These are phyloP conservation scores for Pachyramphus minor DNA, from an alignment of 2,113 vertebrate species.

Conservation along the genomic window DNA sequence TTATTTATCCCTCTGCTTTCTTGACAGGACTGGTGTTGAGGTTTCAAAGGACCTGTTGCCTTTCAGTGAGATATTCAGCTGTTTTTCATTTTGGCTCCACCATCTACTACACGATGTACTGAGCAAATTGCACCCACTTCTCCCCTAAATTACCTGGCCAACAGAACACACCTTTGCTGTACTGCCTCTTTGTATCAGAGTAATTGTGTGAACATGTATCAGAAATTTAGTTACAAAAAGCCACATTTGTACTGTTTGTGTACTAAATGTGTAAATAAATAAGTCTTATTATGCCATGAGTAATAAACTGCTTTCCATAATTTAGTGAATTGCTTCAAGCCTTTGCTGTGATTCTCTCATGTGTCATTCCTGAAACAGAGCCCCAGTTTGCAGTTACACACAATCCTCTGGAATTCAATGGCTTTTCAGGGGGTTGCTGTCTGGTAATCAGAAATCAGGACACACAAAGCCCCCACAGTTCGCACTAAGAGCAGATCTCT, in stretches of 20 bases:
- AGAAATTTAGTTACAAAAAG: neutral
- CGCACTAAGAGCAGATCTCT: neutral
- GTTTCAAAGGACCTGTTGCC: neutral
- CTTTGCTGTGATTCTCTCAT: neutral
- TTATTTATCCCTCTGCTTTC: neutral
- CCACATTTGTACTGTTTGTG: neutral
- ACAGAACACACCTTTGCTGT: neutral
- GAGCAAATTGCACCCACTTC: neutral
- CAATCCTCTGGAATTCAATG: neutral
- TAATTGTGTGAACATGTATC: neutral
- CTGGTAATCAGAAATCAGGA: neutral
- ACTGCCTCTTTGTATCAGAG: neutral
- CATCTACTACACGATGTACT: neutral
- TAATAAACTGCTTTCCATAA: neutral
- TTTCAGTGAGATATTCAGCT: neutral
- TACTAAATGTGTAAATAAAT: neutral
- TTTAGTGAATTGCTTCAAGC: neutral
- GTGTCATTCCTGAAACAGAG: neutral
- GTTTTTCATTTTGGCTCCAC: neutral
- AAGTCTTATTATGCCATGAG: neutral
- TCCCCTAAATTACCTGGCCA: neutral
- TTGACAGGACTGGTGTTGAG: neutral
- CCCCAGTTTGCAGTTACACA: neutral
- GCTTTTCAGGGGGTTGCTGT: neutral
- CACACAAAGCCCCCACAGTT: neutral